phyloP scores from a whole-genome alignment of 2,113 vertebrate genomes.

The Microcebus jonahi region DNA sequence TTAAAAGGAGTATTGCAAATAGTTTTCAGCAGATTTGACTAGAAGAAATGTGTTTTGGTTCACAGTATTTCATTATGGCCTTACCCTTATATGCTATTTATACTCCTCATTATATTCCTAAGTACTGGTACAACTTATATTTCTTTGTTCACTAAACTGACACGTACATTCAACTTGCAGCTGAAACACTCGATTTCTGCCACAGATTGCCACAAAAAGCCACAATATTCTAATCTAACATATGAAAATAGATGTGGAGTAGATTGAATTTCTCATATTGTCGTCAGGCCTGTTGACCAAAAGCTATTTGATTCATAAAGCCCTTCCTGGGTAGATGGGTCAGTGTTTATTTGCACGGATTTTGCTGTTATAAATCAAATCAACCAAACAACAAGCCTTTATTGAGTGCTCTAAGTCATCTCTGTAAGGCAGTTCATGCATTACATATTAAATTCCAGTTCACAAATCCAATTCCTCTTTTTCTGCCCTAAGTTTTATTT shows the following conservation, averaged over 20 bases:
- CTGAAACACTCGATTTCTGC: conserved; percentile 45
- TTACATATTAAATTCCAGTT: conserved; percentile 73
- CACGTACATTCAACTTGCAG: background rate
- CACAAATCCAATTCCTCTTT: conserved; percentile 64
- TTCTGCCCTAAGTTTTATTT: conserved; percentile 64
- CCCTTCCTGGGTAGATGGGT: conserved; percentile 51
- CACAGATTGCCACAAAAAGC: conserved; percentile 8
- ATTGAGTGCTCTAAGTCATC: conserved; percentile 65
- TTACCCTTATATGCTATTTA: background rate
- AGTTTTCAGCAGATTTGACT: conserved; percentile 12
- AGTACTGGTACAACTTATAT: background rate
- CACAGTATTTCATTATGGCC: background rate
- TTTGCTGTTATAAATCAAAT: conserved; percentile 70
- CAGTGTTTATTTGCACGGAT: conserved; percentile 68
- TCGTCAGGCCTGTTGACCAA: conserved; percentile 59
- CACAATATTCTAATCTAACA: conserved; percentile 38
- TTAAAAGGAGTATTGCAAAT: background rate
- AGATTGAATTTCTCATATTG: conserved; percentile 55
- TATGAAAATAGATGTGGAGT: conserved; percentile 54
- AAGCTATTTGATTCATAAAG: conserved; percentile 66
- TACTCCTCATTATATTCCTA: background rate
- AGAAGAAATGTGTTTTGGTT: conserved; percentile 26
- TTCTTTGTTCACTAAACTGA: conserved; percentile 39
- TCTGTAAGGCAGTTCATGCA: conserved; percentile 54
- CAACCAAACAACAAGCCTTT: conserved; percentile 53